phyloP scores from a whole-genome alignment of 2,888 invertebrate species.

The Marasmarcha lunaedactyla region DNA sequence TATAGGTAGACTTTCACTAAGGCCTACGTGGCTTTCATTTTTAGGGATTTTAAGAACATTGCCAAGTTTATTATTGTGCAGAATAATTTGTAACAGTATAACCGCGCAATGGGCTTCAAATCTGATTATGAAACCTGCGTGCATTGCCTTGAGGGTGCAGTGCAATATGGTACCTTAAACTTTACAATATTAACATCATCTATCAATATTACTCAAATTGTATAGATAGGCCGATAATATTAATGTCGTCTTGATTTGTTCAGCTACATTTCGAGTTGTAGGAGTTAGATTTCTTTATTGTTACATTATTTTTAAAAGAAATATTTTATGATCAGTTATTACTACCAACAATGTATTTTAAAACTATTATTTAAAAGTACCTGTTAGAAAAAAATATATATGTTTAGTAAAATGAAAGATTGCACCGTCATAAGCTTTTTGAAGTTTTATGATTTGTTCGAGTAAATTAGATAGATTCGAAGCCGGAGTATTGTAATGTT shows the following conservation, averaged over 20 bases:
- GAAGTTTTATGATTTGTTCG: conserved; percentile 42
- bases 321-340: conserved; percentile 21
- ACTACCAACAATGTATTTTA: too few relatives aligned
- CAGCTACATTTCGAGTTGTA: too few relatives aligned
- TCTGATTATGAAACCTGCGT: too few relatives aligned
- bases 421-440: conserved; percentile 42
- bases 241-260: too few relatives aligned
- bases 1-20: conserved; percentile 16
- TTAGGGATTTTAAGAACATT: too few relatives aligned
- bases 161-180: conserved; percentile 35
- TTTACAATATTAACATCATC: not conserved
- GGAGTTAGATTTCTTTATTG: conserved; percentile 4
- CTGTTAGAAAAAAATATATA: conserved; percentile 21
- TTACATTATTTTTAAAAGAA: conserved; percentile 14
- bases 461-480: conserved; percentile 20
- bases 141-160: too few relatives aligned
- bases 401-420: conserved; percentile 31
- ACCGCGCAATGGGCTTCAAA: too few relatives aligned
- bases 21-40: too few relatives aligned
- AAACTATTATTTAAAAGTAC: conserved; percentile 29
- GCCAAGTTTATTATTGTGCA: too few relatives aligned
- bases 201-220: conserved; percentile 15
- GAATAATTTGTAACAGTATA: too few relatives aligned
- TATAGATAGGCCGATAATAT: too few relatives aligned
- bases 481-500: conserved; percentile 1